These are phyloP conservation scores for Nasua narica DNA, from an alignment of 2,797 vertebrate genomes.

Conservation along the genomic window DNA sequence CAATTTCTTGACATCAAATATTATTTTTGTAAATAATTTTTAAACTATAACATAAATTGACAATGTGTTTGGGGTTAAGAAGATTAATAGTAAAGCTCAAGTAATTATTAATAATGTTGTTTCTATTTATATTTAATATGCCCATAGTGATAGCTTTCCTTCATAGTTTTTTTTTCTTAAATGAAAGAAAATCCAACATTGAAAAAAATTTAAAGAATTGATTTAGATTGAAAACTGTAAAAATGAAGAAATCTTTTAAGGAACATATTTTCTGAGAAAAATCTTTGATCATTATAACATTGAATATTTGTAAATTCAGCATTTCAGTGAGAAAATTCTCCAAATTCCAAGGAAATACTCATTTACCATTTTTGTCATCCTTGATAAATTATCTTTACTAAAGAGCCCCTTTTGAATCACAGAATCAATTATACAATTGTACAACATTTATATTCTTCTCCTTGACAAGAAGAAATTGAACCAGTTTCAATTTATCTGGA, in stretches of 20 bases:
- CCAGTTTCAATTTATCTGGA: constrained; percentile 52
- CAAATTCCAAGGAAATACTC: constrained; percentile 38
- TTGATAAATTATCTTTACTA: constrained; percentile 56
- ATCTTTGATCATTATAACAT: background rate
- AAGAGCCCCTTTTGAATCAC: constrained; percentile 35
- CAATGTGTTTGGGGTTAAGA: background rate
- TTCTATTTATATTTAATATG: background rate
- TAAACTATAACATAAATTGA: background rate
- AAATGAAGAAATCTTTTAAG: background rate
- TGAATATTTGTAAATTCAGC: background rate
- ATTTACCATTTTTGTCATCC: constrained; percentile 36
- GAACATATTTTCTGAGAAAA: background rate
- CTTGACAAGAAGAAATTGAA: constrained; percentile 60
- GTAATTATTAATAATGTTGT: background rate
- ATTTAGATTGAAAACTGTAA: background rate
- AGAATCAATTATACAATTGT: constrained; percentile 64
- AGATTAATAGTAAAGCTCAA: background rate
- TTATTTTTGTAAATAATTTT: background rate
- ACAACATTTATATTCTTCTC: constrained; percentile 50
- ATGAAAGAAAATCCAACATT: background rate
- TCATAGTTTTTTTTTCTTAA: background rate
- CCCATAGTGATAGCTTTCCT: background rate
- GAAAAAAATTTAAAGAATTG: background rate
- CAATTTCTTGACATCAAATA: background rate
- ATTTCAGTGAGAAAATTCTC: constrained; percentile 21